Evolutionary conservation across 2,797 vertebrate genomes (phyloP), one percentile per base, ranked within the genome.

Genomic region (Australoheros facetus): DNA sequence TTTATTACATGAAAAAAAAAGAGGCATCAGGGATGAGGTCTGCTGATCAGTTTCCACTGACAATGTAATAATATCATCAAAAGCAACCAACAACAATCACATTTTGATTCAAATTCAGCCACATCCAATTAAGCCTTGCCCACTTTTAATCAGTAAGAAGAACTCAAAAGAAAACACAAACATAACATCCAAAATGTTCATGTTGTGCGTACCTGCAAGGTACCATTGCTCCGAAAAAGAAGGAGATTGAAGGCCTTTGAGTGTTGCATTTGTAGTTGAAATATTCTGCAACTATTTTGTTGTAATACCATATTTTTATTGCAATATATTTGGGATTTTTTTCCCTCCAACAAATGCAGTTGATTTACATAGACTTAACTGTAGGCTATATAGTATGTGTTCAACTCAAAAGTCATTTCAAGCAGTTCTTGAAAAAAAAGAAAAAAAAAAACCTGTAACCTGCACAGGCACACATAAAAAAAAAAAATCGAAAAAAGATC

Each of bases 401-500:
- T 5, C 62, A 72, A 60, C 48, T 32, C 5, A 72, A 64, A 74
- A 80, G 45, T 56, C 42, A 32, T 71, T 79, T 80, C 71, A 70
- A 74, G 69, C 51, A 66, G 60, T n/a, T 21, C 42, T 66, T 81
- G 71, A 87, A 73, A 79, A 4, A 45, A 30, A 30, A 5, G 1
- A 30, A 30, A 30, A 30, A 4, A 30, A 30, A 30, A 30, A 4
- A 37, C 37, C 37, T 37, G 42, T 45, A 51, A 56, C 53, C 11
- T 30, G 51, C 14, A 19, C 12, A 34, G 26, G 39, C 48, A 53
- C 26, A 74, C 48, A 51, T 4, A 48, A 51, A 30, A 30, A 30
- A 28, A 48, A 51, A 11, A 74, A 55, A 79, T 77, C 64, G 54
- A 78, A 76, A 83, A 82, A 55, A 59, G 54, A 73, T 72, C 64